phyloP scores from a whole-genome alignment of 2,797 vertebrate genomes.

The Monodelphis domestica region DNA sequence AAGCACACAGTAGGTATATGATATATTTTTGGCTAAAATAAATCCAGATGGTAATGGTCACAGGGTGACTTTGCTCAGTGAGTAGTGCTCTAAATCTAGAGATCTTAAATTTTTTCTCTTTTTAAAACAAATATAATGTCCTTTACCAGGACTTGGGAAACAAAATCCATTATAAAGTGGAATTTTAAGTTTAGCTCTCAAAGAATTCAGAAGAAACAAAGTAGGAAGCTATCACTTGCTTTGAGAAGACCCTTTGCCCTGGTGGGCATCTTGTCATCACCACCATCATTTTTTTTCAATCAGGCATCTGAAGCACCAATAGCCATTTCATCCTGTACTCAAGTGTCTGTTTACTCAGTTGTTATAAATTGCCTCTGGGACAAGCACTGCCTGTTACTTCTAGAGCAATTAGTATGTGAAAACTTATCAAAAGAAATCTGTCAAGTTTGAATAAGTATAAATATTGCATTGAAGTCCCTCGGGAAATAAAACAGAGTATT shows the following conservation, averaged over 20 bases:
- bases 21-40: neutral
- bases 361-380: conserved; percentile 89
- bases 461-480: conserved; percentile 77
- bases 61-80: neutral
- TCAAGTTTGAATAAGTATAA: conserved; percentile 81
- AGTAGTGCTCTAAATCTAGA: neutral
- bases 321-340: conserved; percentile 73
- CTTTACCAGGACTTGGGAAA: neutral
- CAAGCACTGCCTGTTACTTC: conserved; percentile 87
- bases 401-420: conserved; percentile 89
- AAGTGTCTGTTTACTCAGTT: conserved; percentile 85
- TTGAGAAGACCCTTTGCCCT: neutral
- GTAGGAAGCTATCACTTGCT: neutral
- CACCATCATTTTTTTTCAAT: conserved; percentile 22
- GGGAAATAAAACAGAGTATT: conserved; percentile 78
- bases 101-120: neutral
- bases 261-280: neutral
- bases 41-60: neutral
- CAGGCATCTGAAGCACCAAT: conserved; percentile 24
- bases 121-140: neutral
- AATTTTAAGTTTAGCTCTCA: conserved; percentile 25
- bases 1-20: neutral
- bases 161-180: neutral
- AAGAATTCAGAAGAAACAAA: neutral
- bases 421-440: conserved; percentile 82